Evolutionary conservation across 1,140 invertebrate species (phyloP).

Genomic region (Bombus cullumanus): DNA sequence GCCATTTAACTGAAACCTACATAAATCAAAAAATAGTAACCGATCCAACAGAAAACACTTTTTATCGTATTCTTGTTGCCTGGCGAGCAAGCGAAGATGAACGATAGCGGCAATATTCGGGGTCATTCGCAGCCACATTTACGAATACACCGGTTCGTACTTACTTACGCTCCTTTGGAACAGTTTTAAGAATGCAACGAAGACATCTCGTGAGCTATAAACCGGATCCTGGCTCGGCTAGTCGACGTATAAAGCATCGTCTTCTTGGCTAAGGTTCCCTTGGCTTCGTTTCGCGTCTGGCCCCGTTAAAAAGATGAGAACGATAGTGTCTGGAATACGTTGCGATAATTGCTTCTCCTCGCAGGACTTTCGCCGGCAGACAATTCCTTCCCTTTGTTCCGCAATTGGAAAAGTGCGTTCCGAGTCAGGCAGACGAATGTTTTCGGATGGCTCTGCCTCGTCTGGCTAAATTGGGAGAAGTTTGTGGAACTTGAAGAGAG

Average conservation of each 20-base stretch:
- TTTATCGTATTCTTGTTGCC: not conserved
- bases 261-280: constrained; percentile 22
- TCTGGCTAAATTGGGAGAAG: not conserved
- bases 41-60: not conserved
- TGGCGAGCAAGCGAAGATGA: constrained; percentile 7
- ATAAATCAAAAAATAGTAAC: not conserved
- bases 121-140: not conserved
- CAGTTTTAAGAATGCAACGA: constrained; percentile 23
- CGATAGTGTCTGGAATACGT: constrained; percentile 22
- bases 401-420: not conserved
- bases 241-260: constrained; percentile 4
- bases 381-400: not conserved
- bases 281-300: constrained; percentile 70
- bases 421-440: not conserved
- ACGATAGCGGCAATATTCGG: not conserved
- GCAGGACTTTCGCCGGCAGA: not conserved
- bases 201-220: not conserved
- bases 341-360: constrained; percentile 20
- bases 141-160: constrained; percentile 14
- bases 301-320: constrained; percentile 34
- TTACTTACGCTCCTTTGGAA: not conserved
- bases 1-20: not conserved
- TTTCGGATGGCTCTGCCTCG: not conserved
- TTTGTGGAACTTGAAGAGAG: not conserved
- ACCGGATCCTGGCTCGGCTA: constrained; percentile 25